Base-by-base conservation (phyloP, 2,797 vertebrate species). In the Helostoma temminkii region DNA sequence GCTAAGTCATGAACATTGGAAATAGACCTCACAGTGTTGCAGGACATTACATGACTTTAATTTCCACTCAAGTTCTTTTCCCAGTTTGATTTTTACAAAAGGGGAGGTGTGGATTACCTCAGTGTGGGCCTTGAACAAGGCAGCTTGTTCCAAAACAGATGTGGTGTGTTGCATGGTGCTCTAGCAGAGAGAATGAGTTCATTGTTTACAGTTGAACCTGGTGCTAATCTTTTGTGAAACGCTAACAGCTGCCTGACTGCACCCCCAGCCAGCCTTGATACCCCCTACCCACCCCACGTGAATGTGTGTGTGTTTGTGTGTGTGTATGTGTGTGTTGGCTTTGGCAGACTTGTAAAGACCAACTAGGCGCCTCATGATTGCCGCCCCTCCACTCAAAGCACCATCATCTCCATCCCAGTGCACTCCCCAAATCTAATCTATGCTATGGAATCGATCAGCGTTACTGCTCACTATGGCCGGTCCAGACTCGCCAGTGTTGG, bases 141-240 rank as follows among this genome's bases (percentile, higher is more conserved):
- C 79, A 54, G 80, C 85, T 84, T 88, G 83, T 92, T 92, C 88
- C 78, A 84, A 87, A 92, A 88, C 91, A 93, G 88, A 94, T 93
- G 91, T 91, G 83, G 75, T 80, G 88, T 86, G 83, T 80, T 90
- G 79, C 71, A 28, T 56, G 15, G 70, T 64, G 63, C 83, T 78
- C 61, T 30, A 50, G 78, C 74, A 74, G 69, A 87, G 78, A 92
- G 91, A 93, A 92, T 92, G 93, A 93, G 91, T 88, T 94, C 91
- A 93, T 92, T 93, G 92, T 94, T 92, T 93, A 92, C 84, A 84
- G 88, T 90, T 61, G 64, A 91, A 92, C 91, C 90, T 92, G 88
- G 90, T 89, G 88, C 90, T 88, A 91, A 93, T 93, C 88, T 91
- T 85, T 86, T 83, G 88, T 90, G 86, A 93, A 93, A 92, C 43